phyloP scores from a whole-genome alignment of 2,888 invertebrate species.

The Athrips mouffetella region DNA sequence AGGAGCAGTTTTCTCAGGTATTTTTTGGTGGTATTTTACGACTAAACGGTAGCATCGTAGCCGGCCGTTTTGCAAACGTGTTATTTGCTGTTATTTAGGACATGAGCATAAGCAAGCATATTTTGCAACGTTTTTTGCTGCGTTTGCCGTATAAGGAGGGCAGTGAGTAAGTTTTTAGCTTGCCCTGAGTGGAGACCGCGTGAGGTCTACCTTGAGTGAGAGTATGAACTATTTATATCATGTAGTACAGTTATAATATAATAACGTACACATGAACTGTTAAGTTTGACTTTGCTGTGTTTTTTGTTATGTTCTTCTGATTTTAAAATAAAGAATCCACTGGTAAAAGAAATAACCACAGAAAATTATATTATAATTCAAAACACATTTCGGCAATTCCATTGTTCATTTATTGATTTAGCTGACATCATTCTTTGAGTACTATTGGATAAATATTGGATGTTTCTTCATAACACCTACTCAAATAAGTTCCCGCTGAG shows the following conservation, averaged over 20 bases:
- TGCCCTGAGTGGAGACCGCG: constrained; percentile 16
- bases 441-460: constrained; percentile 15
- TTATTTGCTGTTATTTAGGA: constrained; percentile 11
- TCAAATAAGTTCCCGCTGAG: neutral
- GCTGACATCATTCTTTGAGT: constrained; percentile 22
- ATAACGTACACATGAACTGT: too few relatives aligned
- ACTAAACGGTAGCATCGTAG: neutral
- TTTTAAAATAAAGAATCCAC: too few relatives aligned
- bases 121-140: constrained; percentile 20
- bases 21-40: constrained; percentile 37
- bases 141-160: constrained; percentile 15
- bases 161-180: constrained; percentile 16
- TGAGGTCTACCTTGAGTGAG: constrained; percentile 22
- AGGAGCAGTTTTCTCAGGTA: constrained; percentile 87
- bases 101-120: constrained; percentile 4
- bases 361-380: constrained; percentile 17
- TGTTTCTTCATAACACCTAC: constrained; percentile 13
- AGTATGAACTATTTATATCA: neutral
- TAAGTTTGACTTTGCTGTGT: too few relatives aligned
- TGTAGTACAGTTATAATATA: too few relatives aligned
- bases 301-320: too few relatives aligned
- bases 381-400: constrained; percentile 19
- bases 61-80: constrained; percentile 5
- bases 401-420: constrained; percentile 20
- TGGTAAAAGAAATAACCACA: neutral